Conservation (phyloP, 2,888 invertebrate species). For the Drosophila macrospina region DNA sequence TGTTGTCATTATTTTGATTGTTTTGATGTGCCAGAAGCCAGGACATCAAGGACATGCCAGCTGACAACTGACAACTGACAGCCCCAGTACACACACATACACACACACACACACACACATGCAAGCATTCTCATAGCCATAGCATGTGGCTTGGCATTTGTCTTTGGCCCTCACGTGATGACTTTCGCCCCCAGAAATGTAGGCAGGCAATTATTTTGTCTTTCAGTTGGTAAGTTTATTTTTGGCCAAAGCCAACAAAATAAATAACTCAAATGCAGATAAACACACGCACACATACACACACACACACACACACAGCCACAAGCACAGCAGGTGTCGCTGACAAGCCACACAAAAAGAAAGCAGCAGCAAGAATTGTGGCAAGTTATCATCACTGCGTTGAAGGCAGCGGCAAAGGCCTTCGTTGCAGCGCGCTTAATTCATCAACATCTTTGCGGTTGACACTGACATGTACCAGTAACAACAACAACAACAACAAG, state of each 20-base stretch:
- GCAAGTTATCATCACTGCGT: conserved; percentile 26
- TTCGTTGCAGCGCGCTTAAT: conserved; percentile 62
- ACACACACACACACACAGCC: conserved; percentile 8
- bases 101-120: conserved; percentile 7
- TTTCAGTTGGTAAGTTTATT: conserved; percentile 41
- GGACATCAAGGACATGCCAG: conserved; percentile 39
- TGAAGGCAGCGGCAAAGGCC: conserved; percentile 22
- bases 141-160: conserved; percentile 22
- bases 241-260: conserved; percentile 26
- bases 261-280: conserved; percentile 38
- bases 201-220: conserved; percentile 53
- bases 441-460: conserved; percentile 68
- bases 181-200: conserved; percentile 30
- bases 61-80: conserved; percentile 22
- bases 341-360: conserved; percentile 41
- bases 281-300: conserved; percentile 10
- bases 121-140: not conserved
- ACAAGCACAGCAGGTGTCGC: conserved; percentile 57
- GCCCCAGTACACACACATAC: too few species aligned
- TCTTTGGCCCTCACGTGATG: conserved; percentile 39
- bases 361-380: conserved; percentile 5
- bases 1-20: conserved; percentile 63
- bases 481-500: conserved; percentile 1
- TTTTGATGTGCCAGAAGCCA: conserved; percentile 38
- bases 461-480: conserved; percentile 56